Conservation (phyloP, 2,113 vertebrate genomes). For the Alectura lathami region DNA sequence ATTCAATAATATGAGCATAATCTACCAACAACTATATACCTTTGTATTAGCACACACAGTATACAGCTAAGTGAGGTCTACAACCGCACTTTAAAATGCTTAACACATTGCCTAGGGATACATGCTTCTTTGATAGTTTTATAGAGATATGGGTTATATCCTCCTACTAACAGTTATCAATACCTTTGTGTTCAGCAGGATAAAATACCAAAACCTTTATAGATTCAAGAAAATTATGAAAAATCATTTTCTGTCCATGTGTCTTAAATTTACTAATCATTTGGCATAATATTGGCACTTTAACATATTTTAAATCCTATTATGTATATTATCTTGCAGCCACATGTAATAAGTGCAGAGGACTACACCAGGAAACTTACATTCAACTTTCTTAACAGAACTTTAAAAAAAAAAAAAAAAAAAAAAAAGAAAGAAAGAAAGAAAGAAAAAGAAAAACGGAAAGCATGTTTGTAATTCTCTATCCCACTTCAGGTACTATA, state of each 20-base stretch:
- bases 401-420: too few species aligned
- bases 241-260: neutral
- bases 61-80: neutral
- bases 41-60: neutral
- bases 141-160: constrained; percentile 11
- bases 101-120: neutral
- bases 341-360: constrained; percentile 25
- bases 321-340: neutral
- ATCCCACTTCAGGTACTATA: constrained; percentile 69
- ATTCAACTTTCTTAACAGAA: neutral
- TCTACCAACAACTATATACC: neutral
- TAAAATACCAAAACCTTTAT: constrained; percentile 12
- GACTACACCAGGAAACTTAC: constrained; percentile 10
- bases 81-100: neutral
- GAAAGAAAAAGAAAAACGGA: constrained; percentile 31
- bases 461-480: constrained; percentile 40
- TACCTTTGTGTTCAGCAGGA: neutral
- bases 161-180: constrained; percentile 31
- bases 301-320: constrained; percentile 27
- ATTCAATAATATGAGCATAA: constrained; percentile 1
- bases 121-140: constrained; percentile 3
- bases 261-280: neutral
- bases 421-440: too few species aligned
- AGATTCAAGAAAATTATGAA: constrained; percentile 25
- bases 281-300: constrained; percentile 16